Percentiles rank a stretch among this genome's conserved stretches.
phyloP scores from a whole-genome alignment of 2,888 invertebrate genomes.

The Matsumyia berberina region DNA sequence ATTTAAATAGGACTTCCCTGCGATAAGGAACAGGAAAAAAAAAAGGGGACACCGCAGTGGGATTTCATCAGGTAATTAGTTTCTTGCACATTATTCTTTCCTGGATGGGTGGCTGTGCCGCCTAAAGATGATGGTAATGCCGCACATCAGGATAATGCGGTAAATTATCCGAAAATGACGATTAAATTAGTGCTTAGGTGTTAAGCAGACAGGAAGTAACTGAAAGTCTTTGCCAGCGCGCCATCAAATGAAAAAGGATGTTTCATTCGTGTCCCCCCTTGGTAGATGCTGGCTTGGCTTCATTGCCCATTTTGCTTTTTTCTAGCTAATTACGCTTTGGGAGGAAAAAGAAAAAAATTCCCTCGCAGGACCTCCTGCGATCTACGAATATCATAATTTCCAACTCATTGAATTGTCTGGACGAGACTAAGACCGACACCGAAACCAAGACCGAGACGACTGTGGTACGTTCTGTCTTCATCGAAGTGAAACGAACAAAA shows the following conservation, averaged over 20 bases:
- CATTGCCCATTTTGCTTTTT: conserved; percentile 31
- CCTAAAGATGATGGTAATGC: conserved; percentile 74
- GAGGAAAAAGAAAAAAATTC: too few species aligned
- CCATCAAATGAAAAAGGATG: conserved; percentile 26
- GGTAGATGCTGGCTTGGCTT: too few species aligned
- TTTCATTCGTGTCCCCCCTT: conserved; percentile 31
- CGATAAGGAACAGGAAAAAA: neutral
- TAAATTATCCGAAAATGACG: conserved; percentile 76
- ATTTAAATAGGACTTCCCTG: conserved; percentile 1
- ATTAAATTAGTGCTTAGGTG: conserved; percentile 76
- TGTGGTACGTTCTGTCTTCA: conserved; percentile 33
- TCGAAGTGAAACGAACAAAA: conserved; percentile 43
- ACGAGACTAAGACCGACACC: conserved; percentile 14
- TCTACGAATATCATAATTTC: conserved; percentile 70
- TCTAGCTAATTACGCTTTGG: conserved; percentile 69
- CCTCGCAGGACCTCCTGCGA: conserved; percentile 23
- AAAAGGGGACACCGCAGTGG: conserved; percentile 17
- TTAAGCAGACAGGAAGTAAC: conserved; percentile 75
- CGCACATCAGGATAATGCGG: conserved; percentile 72
- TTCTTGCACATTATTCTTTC: conserved; percentile 49
- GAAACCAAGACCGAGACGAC: conserved; percentile 17
- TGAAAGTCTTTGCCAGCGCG: conserved; percentile 56
- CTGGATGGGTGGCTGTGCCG: conserved; percentile 38
- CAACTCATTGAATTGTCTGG: conserved; percentile 74
- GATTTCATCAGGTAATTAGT: conserved; percentile 50